Base-by-base conservation (phyloP, 2,113 vertebrate genomes). In the Nettapus auritus region DNA sequence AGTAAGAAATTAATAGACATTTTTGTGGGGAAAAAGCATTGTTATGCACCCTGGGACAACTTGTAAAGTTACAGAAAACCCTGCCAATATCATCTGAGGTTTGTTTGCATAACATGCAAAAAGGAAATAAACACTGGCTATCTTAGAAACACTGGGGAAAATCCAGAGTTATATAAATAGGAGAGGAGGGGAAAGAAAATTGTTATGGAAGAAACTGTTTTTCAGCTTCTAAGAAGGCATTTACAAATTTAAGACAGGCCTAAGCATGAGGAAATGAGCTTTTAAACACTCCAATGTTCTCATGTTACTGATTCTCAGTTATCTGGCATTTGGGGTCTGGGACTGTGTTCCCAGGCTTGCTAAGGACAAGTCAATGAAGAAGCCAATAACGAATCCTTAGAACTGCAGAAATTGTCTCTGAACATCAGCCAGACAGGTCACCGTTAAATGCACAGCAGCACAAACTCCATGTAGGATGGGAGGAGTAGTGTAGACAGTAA, bases 41-140 rank as follows among this genome's bases (percentile, higher is more conserved):
- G 86, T 86, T 31, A 75, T 8, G 8, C 34, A 78, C 44, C 21
- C 76, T 93, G 62, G 66, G 77, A 92, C 83, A 92, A 95, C 25
- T 82, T 79, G 40, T 4, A 55, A 89, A 88, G 66, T 84, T 93
- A 86, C 31, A 94, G 83, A 86, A 88, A 79, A 25, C 38, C 52
- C 40, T 92, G 94, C 90, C 88, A 96, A 14, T 50, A 82, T 93
- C 21, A 82, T 96, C 62, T 69, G 66, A 95, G 62, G 38, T 92
- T 89, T 96, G 90, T 95, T 96, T 94, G 86, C 82, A 55, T 53
- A 94, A 93, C 40, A 88, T n/a, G 74, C 78, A 63, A 87, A 92
- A 83, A 78, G 64, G 38, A 96, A 95, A 95, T 57, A 95, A 96
- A 94, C 66, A 90, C n/a, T 86, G 84, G 59, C 64, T 89, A 94